These are phyloP conservation scores for Rhinichthys klamathensis DNA, from an alignment of 2,113 vertebrate genomes.

Conservation along the genomic window DNA sequence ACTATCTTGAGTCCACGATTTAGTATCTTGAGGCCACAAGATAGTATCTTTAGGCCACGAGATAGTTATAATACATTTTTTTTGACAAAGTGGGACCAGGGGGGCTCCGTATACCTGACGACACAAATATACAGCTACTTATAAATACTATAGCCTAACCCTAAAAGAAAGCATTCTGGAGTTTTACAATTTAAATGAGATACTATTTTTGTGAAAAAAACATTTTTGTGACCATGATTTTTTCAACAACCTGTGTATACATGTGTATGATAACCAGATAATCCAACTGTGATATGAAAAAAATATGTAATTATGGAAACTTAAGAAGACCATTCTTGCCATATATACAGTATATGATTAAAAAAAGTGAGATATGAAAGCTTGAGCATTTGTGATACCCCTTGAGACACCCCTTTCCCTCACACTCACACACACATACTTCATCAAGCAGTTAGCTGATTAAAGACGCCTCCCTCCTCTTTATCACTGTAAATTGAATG, in stretches of 20 bases:
- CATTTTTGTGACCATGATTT: not conserved
- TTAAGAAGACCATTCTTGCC: not conserved
- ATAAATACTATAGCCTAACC: not conserved
- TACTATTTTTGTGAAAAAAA: not conserved
- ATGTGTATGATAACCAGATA: not conserved
- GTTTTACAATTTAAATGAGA: not conserved
- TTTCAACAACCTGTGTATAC: not conserved
- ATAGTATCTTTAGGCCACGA: too few species aligned
- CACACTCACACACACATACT: conserved; percentile 12
- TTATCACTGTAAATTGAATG: conserved; percentile 52
- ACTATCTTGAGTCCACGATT: too few species aligned
- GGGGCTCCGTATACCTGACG: too few species aligned
- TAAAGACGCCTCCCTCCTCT: conserved; percentile 63
- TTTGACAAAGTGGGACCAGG: too few species aligned
- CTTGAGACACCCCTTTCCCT: not conserved
- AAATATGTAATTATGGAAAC: conserved; percentile 25
- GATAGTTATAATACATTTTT: too few species aligned
- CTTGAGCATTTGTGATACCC: conserved; percentile 47
- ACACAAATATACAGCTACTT: not conserved
- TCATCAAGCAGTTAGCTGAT: conserved; percentile 68
- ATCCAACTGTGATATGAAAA: not conserved
- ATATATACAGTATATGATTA: not conserved
- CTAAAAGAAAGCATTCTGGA: not conserved
- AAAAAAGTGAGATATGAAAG: conserved; percentile 25
- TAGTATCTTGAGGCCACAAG: too few species aligned